Conservation (phyloP, 2,113 vertebrate species). For the Tympanuchus pallidicinctus region DNA sequence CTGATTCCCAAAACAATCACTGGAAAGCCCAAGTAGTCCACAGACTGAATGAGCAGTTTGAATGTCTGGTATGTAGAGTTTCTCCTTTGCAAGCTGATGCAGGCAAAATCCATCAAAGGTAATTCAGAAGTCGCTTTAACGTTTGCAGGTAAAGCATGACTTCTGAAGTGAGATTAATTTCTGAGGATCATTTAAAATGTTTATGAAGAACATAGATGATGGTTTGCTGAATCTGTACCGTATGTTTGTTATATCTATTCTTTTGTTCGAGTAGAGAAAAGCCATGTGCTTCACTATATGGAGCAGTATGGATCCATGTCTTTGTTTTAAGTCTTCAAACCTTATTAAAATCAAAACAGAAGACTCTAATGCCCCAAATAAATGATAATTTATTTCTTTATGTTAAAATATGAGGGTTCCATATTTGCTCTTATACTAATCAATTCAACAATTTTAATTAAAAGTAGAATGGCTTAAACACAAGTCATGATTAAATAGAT, state of each 20-base stretch:
- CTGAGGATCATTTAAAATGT: constrained; percentile 61
- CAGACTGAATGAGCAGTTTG: constrained; percentile 37
- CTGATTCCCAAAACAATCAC: constrained; percentile 11
- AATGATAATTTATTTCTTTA: constrained; percentile 75
- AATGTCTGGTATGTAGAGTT: background rate
- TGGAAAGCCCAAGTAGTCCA: constrained; percentile 14
- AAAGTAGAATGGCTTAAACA: constrained; percentile 70
- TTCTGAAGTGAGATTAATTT: constrained; percentile 34
- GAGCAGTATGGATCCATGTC: constrained; percentile 45
- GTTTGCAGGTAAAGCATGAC: constrained; percentile 55
- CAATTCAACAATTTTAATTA: constrained; percentile 79
- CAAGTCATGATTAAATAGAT: constrained; percentile 66
- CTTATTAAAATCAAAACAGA: constrained; percentile 81
- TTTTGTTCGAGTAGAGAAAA: constrained; percentile 57
- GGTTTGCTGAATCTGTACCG: constrained; percentile 60
- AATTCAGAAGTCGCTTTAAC: constrained; percentile 64
- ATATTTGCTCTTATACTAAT: constrained; percentile 67
- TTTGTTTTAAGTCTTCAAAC: constrained; percentile 75
- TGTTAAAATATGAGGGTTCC: constrained; percentile 68
- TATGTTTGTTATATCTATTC: constrained; percentile 68
- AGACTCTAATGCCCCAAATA: constrained; percentile 67
- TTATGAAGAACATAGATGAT: constrained; percentile 30
- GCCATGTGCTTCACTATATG: constrained; percentile 45
- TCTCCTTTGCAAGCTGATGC: constrained; percentile 56
- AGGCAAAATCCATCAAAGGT: constrained; percentile 39